Conservation (phyloP, 1,140 invertebrate species). For the Brachionus paranguensis region DNA sequence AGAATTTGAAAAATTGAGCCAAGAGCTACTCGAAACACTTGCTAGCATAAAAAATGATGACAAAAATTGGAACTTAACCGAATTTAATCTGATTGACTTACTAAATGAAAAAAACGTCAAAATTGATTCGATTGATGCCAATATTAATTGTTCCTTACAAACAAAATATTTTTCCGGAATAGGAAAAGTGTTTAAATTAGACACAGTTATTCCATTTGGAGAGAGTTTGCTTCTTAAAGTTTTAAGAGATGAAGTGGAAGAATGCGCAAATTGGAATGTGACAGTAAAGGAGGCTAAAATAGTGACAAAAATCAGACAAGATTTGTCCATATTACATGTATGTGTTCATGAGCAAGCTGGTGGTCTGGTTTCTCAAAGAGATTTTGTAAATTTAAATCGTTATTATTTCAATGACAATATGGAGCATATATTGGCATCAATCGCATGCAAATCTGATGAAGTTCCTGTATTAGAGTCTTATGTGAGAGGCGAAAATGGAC, state of each 20-base stretch:
- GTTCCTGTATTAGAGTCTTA: neutral
- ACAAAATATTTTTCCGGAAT: neutral
- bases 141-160: neutral
- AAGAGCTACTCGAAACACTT: neutral
- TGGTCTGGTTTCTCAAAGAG: neutral
- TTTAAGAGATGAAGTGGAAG: slow-evolving; percentile 1
- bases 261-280: neutral
- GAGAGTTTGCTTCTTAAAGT: neutral
- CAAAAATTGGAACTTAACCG: neutral
- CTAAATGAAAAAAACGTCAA: neutral
- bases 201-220: neutral
- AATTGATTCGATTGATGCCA: neutral
- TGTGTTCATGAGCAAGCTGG: slow-evolving; percentile 5
- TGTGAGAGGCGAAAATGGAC: slow-evolving; percentile 29
- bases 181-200: slow-evolving; percentile 26
- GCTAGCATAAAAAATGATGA: neutral
- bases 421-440: neutral
- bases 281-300: neutral
- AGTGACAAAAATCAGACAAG: neutral
- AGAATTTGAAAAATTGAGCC: neutral
- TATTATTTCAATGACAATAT: neutral
- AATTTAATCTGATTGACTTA: neutral
- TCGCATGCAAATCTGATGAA: neutral
- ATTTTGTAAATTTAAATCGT: slow-evolving; percentile 18
- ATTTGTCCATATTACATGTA: slow-evolving; percentile 1